Conservation (phyloP, 2,113 vertebrate genomes). For the Hystrix cristata region DNA sequence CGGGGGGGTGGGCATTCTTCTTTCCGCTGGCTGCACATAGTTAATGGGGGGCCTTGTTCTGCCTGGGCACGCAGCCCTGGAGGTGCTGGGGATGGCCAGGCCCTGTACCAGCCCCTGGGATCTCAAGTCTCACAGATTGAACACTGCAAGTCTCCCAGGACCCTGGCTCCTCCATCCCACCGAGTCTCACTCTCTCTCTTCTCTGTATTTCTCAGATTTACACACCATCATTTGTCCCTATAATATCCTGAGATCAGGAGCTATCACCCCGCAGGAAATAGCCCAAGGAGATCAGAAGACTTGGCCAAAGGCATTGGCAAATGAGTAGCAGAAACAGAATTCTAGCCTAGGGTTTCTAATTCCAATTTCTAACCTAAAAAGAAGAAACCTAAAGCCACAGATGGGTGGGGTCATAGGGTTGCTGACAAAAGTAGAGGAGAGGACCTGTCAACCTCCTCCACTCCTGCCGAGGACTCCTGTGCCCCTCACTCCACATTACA, state of each 20-base stretch:
- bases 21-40: conserved; percentile 57
- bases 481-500: not conserved
- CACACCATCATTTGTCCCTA: not conserved
- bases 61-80: conserved; percentile 25
- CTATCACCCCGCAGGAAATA: not conserved
- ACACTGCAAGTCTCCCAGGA: not conserved
- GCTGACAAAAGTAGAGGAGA: not conserved
- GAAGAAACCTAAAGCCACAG: not conserved
- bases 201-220: not conserved
- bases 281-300: not conserved
- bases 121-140: not conserved
- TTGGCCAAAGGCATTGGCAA: not conserved
- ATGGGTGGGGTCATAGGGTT: too few relatives aligned
- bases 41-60: conserved; percentile 59
- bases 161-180: not conserved
- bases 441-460: rapidly evolving
- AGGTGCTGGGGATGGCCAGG: not conserved
- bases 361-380: not conserved
- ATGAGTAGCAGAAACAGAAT: not conserved
- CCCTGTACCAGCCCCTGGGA: not conserved
- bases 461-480: not conserved
- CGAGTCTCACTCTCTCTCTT: not conserved
- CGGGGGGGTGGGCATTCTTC: conserved; percentile 11
- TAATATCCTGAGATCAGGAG: not conserved
- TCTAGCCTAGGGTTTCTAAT: too few relatives aligned